Evolutionary conservation across 2,797 vertebrate genomes (phyloP), one percentile per base, ranked within the genome.

Genomic region (Lithobates pipiens): DNA sequence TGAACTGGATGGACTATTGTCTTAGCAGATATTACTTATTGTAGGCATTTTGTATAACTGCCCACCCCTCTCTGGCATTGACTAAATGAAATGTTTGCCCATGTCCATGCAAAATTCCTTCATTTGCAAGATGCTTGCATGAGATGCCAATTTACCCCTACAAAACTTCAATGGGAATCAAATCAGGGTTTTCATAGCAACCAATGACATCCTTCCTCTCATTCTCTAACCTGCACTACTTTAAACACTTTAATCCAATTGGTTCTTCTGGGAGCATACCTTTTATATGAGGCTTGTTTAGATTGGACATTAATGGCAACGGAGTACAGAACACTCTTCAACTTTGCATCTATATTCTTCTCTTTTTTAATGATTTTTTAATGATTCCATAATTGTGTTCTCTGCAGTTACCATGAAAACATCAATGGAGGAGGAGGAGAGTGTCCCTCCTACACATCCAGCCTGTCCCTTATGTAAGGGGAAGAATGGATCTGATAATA

Each of bases 391-490:
- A 10, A 36, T 34, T 83, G 11, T 83, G 16, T 71, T 72, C 1
- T 15, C 69, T 71, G 44, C 46, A 84, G 82, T 61, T 34, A 39
- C 76, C 9, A n/a, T 10, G 9, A 81, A 81, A 61, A 27, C 50
- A 63, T 21, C 23, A 15, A 42, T 23, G 29, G 42, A 85, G 21
- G 67, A 67, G n/a, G 54, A 67, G n/a, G 54, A 81, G 39, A 71
- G 13, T 18, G n/a, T 29, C 29, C 50, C 54, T n/a, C 36, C 42
- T 2, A 63, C 27, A 25, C 80, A 63, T 8, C 9, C 61, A 27
- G 36, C 61, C 36, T 86, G 85, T 74, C 42, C 76, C 0, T 46
- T 83, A 10, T 86, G 80, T 46, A 57, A 69, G 8, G 23, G 42
- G 50, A 73, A 46, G 15, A n/a, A 13, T 50, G 75, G 77, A n/a